phyloP scores from a whole-genome alignment of 1,140 invertebrate species.

The Drosophila murphyi region DNA sequence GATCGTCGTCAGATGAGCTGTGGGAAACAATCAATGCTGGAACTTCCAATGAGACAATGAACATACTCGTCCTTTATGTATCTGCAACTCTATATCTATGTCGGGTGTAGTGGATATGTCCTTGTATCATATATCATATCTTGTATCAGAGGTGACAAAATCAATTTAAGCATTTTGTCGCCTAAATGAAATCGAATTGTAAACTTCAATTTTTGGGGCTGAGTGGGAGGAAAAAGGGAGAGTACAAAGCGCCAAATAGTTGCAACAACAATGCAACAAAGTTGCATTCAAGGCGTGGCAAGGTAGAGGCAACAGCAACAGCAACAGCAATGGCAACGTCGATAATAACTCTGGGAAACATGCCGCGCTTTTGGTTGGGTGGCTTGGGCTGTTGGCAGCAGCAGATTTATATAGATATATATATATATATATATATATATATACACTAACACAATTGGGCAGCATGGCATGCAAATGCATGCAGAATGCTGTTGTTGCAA shows the following conservation, averaged over 20 bases:
- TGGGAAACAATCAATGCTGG: too few species aligned
- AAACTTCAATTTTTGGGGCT: not conserved
- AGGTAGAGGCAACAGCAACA: constrained; percentile 20
- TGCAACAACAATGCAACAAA: constrained; percentile 44
- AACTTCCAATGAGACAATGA: too few species aligned
- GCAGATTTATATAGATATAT: too few species aligned
- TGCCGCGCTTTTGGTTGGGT: constrained; percentile 57
- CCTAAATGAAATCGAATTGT: not conserved
- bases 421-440: too few species aligned
- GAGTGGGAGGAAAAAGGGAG: not conserved
- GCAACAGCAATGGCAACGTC: not conserved
- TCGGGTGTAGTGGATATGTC: too few species aligned
- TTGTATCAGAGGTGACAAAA: not conserved
- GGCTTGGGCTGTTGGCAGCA: not conserved
- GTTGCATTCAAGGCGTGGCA: constrained; percentile 53
- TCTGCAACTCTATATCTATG: too few species aligned
- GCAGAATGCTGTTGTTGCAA: constrained; percentile 46
- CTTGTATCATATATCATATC: too few species aligned
- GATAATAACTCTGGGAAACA: constrained; percentile 19
- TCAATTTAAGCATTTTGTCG: constrained; percentile 15
- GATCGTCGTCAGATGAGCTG: too few species aligned
- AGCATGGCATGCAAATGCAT: constrained; percentile 75
- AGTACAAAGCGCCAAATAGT: constrained; percentile 68
- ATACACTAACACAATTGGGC: too few species aligned
- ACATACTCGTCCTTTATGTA: too few species aligned